Percentiles rank a stretch among this genome's conserved stretches.
These are phyloP conservation scores for Cacatua alba DNA, from an alignment of 2,113 vertebrate species.

Conservation along the genomic window DNA sequence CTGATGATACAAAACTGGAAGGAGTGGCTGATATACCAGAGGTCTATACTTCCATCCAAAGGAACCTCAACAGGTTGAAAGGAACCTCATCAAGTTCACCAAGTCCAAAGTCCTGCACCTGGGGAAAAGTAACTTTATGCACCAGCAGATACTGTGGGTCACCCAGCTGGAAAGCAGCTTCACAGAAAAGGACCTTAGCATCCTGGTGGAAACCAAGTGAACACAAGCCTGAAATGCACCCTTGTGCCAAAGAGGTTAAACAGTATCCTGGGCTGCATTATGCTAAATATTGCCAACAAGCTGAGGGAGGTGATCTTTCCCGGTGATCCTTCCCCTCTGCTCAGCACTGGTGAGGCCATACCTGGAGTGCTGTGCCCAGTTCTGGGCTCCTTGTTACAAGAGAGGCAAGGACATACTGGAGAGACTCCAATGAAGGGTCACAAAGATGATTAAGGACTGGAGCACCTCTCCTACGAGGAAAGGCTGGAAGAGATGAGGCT, in stretches of 20 bases:
- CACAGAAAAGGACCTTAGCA: neutral
- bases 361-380: neutral
- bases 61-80: neutral
- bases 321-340: neutral
- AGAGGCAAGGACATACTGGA: neutral
- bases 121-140: fast-evolving
- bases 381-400: neutral
- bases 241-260: neutral
- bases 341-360: neutral
- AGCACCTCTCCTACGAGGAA: neutral
- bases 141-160: neutral
- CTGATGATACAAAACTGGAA: neutral
- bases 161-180: neutral
- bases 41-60: too few relatives aligned
- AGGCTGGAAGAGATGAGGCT: neutral
- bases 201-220: neutral
- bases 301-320: neutral
- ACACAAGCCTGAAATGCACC: neutral
- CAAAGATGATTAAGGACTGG: neutral
- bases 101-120: neutral
- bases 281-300: neutral
- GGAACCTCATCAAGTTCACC: neutral
- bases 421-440: neutral
- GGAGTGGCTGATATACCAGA: neutral
- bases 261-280: neutral